Evolutionary conservation across 2,113 vertebrate genomes (phyloP), one percentile per base, ranked within the genome.

Genomic region (Chaetodon trifascialis): DNA sequence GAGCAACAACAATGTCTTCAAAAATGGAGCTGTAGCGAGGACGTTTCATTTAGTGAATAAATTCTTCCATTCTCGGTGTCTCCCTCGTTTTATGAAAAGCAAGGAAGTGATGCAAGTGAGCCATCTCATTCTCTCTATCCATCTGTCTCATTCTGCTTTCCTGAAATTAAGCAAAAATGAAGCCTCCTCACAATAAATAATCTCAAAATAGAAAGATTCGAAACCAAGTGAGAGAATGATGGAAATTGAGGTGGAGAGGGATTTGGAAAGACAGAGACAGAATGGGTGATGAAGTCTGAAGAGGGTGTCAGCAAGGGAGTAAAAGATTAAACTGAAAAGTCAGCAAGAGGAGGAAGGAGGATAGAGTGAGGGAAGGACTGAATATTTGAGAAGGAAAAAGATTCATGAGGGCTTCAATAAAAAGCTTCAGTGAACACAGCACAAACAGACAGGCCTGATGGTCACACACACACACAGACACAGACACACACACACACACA

Each of bases 361-460:
- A 62, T 23, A 16, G 77, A 67, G 36, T 0, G 7, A 62, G 40
- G 34, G 55, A 40, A 82, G 60, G 55, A 73, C 60, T 68, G 85
- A 82, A 87, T 91, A 88, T 91, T 88, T 90, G 85, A 85, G 73
- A 84, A 74, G 80, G 73, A 70, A 86, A 86, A 85, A 87, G 88
- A 91, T 91, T 91, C 90, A 89, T 85, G 82, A 89, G 75, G 86
- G 88, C 81, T 89, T 90, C 88, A 90, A 93, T 90, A 88, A 89
- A 89, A 91, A 85, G 91, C 90, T 91, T 91, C 85, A 91, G 82
- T 90, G 90, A 93, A 80, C 87, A 91, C 87, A 83, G 80, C 70
- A 73, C 75, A 77, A 85, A 83, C 83, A 84, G 86, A 77, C 89
- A 88, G 65, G 66, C 79, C 52, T 77, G 73, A 60, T 82, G 80